phyloP scores from a whole-genome alignment of 2,113 vertebrate genomes.

The Atrichornis clamosus region DNA sequence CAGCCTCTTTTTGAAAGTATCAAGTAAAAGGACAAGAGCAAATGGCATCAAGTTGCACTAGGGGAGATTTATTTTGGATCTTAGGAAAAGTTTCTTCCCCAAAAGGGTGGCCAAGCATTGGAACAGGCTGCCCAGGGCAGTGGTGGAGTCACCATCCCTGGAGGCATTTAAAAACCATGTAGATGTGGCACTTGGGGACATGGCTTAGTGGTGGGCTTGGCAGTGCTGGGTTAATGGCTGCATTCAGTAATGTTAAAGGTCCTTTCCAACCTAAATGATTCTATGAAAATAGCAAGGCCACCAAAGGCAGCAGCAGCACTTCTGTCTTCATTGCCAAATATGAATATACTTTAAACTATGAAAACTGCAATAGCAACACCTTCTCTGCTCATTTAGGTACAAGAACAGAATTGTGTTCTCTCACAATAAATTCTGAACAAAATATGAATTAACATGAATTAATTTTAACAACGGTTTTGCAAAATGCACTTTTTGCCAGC shows the following conservation, averaged over 20 bases:
- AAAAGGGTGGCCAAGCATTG: background rate
- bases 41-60: background rate
- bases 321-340: background rate
- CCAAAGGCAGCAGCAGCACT: background rate
- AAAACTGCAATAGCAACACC: background rate
- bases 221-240: background rate
- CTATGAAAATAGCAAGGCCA: background rate
- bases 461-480: background rate
- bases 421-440: background rate
- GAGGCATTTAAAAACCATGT: background rate
- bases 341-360: background rate
- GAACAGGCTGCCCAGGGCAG: background rate
- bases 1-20: background rate
- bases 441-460: background rate
- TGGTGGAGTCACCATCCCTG: background rate
- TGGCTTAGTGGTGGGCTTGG: background rate
- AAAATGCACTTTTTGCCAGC: too few relatives aligned
- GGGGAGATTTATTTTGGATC: background rate
- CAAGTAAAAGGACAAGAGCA: background rate
- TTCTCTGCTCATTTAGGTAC: background rate
- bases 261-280: background rate
- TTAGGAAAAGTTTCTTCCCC: background rate
- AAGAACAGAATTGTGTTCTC: background rate
- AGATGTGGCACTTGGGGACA: background rate
- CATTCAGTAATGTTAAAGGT: background rate